Evolutionary conservation across 2,113 vertebrate species (phyloP), one percentile per base, ranked within the genome.

Genomic region (Callipepla californica): DNA sequence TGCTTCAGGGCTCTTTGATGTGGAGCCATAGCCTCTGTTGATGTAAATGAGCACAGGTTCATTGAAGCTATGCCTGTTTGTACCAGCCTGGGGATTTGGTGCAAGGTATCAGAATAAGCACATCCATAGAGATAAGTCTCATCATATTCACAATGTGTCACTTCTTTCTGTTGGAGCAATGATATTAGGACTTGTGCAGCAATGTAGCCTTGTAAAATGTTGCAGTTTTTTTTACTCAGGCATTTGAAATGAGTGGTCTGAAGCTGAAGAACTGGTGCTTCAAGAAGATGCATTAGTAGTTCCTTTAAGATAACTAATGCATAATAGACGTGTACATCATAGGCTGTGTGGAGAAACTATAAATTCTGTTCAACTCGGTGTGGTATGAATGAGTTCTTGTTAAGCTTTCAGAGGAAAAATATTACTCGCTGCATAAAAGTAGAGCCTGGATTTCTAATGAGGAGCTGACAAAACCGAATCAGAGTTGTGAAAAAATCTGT

Each of bases 1-100:
- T 65, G 42, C 73, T 78, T 85, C 1, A 38, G 38, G 63, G 36
- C 44, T 93, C 91, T 94, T 94, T 94, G 93, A 96, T 96, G 86
- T 92, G 86, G 62, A 93, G 81, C 75, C 72, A 67, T 45, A 73
- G 85, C 77, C 76, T 68, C 8, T 7, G 78, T 59, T 66, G 69
- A 74, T 78, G 58, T 62, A 67, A 87, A 84, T 48, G 19, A 79
- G 69, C 34, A 16, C 40, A 26, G 62, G 68, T 80, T 75, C 58
- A 77, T 76, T 84, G 75, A 91, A 92, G 67, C 63, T 63, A 7
- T 0, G 59, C 87, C 87, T 85, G 57, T 72, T 94, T 57, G 28
- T 57, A 75, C 82, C 79, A 91, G 81, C 84, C 72, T 67, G 67
- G 72, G 59, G 67, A 48, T 32, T 94, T 93, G 72, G 65, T 87